Base-by-base conservation (phyloP, 2,888 invertebrate species). In the Leucania comma region DNA sequence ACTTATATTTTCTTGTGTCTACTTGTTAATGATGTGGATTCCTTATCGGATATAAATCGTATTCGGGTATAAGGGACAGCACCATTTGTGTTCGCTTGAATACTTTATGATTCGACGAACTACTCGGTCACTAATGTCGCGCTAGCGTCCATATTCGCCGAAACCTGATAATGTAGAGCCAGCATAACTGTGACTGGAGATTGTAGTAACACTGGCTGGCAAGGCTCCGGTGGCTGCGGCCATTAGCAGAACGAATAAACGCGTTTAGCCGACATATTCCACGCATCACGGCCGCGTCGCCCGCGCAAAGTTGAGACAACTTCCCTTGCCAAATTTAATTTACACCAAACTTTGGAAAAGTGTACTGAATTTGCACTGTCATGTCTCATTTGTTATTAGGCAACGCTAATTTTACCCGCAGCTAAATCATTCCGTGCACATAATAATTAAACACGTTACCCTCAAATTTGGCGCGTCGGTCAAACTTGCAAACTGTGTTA, bases 371-470 rank as follows among this genome's bases (percentile, higher is more conserved):
- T 90, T 88, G 88, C 88, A 83, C 90, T 90, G 91, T 93, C 93
- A 92, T 92, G 89, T 92, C 91, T 90, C 90, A 90, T 90, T 92
- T 90, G 90, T 90, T 92, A 91, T 92, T 90, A 93, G 89, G 87
- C 87, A 86, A 87, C 87, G 89, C 83, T 90, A 90, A 93, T 93
- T 93, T 88, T 86, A 87, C 84, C 87, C 87, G 82, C 86, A 86
- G 88, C 89, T 83, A 90, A 92, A 92, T 92, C 90, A 90, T 91
- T 90, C 86, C 83, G 87, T 88, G 89, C 89, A 89, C 87, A 92
- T 88, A 89, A 89, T 90, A 90, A 88, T 92, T 90, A 90, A 92
- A 91, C 88, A 89, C 82, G 87, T 91, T 90, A 90, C 88, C 87
- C 88, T 80, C 85, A 86, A 90, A 89, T 89, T 89, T 86, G 82